Conservation (phyloP, 53 echinoderm and acorn worm species). For the Echinometra lucunter region DNA sequence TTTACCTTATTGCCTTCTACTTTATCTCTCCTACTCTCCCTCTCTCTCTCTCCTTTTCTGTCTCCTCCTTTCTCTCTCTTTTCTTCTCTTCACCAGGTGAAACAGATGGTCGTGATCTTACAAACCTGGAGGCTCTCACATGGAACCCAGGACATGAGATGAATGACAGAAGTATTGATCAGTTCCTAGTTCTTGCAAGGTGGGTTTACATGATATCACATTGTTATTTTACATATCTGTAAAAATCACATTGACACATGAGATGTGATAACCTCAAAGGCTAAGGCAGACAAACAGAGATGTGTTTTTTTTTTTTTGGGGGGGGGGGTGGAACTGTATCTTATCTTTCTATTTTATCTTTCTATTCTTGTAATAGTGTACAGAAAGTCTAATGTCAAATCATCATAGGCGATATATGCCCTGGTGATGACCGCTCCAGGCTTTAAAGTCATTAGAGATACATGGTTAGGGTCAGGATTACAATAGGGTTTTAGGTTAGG, state of each 20-base stretch:
- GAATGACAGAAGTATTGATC: constrained; percentile 90
- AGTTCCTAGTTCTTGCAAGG: constrained; percentile 97
- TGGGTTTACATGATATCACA: background rate
- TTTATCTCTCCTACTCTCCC: background rate
- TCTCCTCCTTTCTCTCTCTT: background rate
- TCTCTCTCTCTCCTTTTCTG: background rate
- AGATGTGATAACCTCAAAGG: background rate
- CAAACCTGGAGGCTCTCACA: constrained; percentile 82
- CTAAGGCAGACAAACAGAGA: no score
- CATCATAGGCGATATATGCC: no score
- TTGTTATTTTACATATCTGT: background rate
- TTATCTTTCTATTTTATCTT: background rate
- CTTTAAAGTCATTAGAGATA: no score
- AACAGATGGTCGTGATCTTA: constrained; percentile 77
- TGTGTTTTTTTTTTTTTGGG: no score
- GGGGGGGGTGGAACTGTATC: no score
- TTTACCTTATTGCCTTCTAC: no score
- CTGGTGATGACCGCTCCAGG: no score
- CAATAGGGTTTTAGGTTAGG: no score
- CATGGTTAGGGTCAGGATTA: no score
- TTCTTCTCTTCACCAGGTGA: constrained; percentile 69
- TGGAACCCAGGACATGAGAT: constrained; percentile 84
- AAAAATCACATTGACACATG: background rate
- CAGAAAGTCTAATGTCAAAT: background rate
- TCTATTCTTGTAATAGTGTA: background rate